Conservation (phyloP, 1,140 invertebrate species). For the Andrena cerasifolii region DNA sequence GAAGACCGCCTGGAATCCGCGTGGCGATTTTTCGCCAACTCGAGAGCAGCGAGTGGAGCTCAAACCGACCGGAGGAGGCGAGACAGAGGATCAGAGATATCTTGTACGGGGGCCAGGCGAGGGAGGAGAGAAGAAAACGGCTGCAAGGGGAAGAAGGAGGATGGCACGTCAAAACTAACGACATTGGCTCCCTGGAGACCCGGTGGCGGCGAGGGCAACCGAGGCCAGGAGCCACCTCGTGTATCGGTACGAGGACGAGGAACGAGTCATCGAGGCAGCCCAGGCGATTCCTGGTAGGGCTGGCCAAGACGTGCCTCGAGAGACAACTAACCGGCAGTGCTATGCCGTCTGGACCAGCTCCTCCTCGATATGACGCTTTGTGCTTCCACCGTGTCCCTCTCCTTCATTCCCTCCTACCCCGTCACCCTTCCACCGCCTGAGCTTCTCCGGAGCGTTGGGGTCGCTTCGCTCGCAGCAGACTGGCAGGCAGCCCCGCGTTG, state of each 20-base stretch:
- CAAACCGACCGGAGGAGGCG: background rate
- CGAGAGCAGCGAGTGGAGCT: background rate
- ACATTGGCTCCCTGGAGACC: constrained; percentile 72
- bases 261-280: constrained; percentile 74
- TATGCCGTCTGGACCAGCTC: constrained; percentile 70
- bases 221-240: constrained; percentile 54
- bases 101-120: background rate
- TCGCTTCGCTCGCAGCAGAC: constrained; percentile 39
- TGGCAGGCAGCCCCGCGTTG: constrained; percentile 53
- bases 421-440: background rate
- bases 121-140: background rate
- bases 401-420: constrained; percentile 2
- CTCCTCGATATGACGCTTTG: constrained; percentile 68
- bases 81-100: background rate
- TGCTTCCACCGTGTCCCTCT: constrained; percentile 56
- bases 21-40: constrained; percentile 25
- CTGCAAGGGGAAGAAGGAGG: constrained; percentile 5
- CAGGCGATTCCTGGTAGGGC: constrained; percentile 75
- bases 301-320: constrained; percentile 76
- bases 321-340: constrained; percentile 75
- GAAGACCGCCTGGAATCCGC: constrained; percentile 35
- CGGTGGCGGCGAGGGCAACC: constrained; percentile 59
- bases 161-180: constrained; percentile 72
- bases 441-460: constrained; percentile 18
- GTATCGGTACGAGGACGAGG: constrained; percentile 64